Evolutionary conservation across 1,140 invertebrate genomes (phyloP).

Genomic region (Epicauta chinensis): DNA sequence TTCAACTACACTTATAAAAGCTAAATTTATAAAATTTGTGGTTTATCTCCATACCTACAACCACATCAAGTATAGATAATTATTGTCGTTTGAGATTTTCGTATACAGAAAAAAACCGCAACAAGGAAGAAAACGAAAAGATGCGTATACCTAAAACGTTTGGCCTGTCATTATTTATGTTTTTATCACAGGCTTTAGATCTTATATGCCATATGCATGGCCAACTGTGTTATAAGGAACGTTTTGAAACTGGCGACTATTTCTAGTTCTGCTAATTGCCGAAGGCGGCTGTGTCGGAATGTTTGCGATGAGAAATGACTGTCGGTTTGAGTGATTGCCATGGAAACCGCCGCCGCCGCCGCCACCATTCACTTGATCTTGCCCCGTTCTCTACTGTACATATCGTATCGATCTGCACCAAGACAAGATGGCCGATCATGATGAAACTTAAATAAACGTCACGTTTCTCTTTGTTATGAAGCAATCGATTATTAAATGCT

Average conservation of each 20-base stretch:
- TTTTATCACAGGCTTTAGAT: not conserved
- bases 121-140: no score
- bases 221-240: conserved; percentile 20
- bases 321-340: conserved; percentile 37
- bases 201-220: conserved; percentile 13
- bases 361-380: conserved; percentile 25
- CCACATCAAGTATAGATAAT: no score
- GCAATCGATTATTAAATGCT: not conserved
- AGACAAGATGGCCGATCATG: conserved; percentile 28
- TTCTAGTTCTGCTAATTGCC: conserved; percentile 43
- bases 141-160: no score
- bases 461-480: no score
- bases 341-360: conserved; percentile 32
- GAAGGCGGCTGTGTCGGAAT: conserved; percentile 37
- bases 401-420: conserved; percentile 25
- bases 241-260: conserved; percentile 28
- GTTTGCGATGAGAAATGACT: conserved; percentile 39
- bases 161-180: no score
- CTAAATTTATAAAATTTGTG: no score
- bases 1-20: no score
- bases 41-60: no score
- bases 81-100: no score
- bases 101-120: no score
- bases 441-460: no score
- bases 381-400: conserved; percentile 6